Evolutionary conservation across 1,140 invertebrate species (phyloP).

Genomic region (Pomacea maculata): DNA sequence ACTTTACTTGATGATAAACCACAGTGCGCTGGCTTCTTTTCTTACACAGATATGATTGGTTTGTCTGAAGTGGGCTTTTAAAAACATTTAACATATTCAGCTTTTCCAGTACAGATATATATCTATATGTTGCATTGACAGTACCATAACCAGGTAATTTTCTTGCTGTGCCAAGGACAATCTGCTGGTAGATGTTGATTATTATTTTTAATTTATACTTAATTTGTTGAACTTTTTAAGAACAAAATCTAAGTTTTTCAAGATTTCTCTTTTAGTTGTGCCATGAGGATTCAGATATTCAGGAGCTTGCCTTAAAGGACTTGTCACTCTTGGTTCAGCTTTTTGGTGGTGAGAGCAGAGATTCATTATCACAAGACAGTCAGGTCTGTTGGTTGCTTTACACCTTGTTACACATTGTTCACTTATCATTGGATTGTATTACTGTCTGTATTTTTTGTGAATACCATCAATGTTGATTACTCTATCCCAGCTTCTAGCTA

Average conservation of each 20-base stretch:
- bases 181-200: no score
- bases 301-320: slow-evolving; percentile 59
- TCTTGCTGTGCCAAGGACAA: no score
- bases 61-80: not conserved
- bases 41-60: not conserved
- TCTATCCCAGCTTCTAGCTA: not conserved
- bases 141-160: no score
- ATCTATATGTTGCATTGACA: no score
- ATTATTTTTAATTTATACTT: not conserved
- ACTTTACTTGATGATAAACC: not conserved
- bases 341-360: slow-evolving; percentile 63
- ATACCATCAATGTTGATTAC: not conserved
- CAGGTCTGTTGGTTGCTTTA: slow-evolving; percentile 44
- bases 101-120: no score
- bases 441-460: not conserved
- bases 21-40: not conserved
- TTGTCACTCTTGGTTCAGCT: slow-evolving; percentile 63
- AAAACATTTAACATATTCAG: no score
- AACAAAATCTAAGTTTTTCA: not conserved
- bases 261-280: slow-evolving; percentile 51
- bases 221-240: not conserved
- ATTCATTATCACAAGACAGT: slow-evolving; percentile 58
- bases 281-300: slow-evolving; percentile 62
- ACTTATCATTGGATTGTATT: not conserved
- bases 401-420: not conserved